These are phyloP conservation scores for Zoanthus gigantus DNA, from an alignment of 92 coral and sea anemone genomes.

Conservation along the genomic window DNA sequence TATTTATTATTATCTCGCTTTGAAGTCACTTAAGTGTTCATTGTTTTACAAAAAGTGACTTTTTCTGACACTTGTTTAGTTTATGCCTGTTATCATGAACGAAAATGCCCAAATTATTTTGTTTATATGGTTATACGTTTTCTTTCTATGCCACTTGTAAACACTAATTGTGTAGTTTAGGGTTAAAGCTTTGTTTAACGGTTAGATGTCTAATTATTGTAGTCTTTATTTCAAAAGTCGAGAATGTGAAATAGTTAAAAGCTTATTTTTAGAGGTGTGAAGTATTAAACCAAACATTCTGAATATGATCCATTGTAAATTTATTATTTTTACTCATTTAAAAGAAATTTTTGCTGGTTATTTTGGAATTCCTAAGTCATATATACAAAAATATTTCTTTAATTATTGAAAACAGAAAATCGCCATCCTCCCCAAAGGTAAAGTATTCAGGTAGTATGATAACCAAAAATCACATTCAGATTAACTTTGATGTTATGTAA, in stretches of 20 bases:
- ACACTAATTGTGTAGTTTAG: not conserved
- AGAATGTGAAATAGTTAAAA: not conserved
- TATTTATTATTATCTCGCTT: not conserved
- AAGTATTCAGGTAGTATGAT: too few species aligned
- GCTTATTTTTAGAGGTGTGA: not conserved
- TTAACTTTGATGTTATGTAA: too few species aligned
- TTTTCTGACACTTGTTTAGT: not conserved
- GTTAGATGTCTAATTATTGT: not conserved
- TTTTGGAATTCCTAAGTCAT: not conserved
- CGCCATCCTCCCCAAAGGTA: too few species aligned
- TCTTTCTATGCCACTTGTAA: slow-evolving; percentile 6
- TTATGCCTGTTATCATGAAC: not conserved
- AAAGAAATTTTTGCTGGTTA: not conserved
- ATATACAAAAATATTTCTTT: not conserved
- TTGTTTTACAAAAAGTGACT: not conserved
- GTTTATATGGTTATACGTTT: slow-evolving; percentile 11
- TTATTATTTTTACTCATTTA: not conserved
- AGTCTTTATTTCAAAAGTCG: not conserved
- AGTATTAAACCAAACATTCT: not conserved
- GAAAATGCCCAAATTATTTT: not conserved
- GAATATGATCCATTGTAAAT: not conserved
- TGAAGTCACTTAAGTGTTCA: not conserved
- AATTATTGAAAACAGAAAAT: too few species aligned
- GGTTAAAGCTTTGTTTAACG: not conserved
- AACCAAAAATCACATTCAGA: too few species aligned